Base-by-base conservation (phyloP, 2,888 invertebrate genomes). In the Coenonympha arcania region DNA sequence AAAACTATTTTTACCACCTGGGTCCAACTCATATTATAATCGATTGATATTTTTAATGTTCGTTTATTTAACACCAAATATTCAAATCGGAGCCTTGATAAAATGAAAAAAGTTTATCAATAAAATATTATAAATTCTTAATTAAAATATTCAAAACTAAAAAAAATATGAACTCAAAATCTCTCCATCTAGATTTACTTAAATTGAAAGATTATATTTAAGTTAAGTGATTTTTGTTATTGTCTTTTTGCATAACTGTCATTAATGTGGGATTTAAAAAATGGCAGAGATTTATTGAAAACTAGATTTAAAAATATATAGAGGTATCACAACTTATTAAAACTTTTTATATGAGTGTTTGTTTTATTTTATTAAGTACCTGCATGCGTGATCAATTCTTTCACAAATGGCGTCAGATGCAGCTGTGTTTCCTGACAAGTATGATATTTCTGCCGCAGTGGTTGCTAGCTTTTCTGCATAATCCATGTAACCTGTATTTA, bases 381-480 rank as follows among this genome's bases (percentile, higher is more conserved):
- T 84, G 72, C 67, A 71, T 16, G 81, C 83, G 64, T 87, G 84
- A 28, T 82, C 79, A 50, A 88, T 83, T 55, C 87, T 74, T 60
- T 88, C 88, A 60, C 88, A 88, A 48, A 88, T 83, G 6, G 86
- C 83, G 66, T 87, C 86, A 37, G 88, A 88, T 19, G 86, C 87
- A 34, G 74, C 80, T 56, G 80, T 77, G 53, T 88, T 88, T 40
- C 88, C 88, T 8, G 88, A 85, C 8, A 88, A 61, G 58, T 78
- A 88, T 37, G 88, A 87, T 62, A 88, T 79, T 67, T 88, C 88
- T 44, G 88, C 88, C 40, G 87, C 80, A 13, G 77, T 75, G 52
- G 86, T 87, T 43, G 88, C 88, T 54, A 88, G 56, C 64, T 86
- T 88, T 60, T 88, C 87, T 40, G 88, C 88, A 76, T 88, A 88